These are phyloP conservation scores for Temnothorax nylanderi DNA, from an alignment of 1,140 invertebrate genomes.

Conservation along the genomic window DNA sequence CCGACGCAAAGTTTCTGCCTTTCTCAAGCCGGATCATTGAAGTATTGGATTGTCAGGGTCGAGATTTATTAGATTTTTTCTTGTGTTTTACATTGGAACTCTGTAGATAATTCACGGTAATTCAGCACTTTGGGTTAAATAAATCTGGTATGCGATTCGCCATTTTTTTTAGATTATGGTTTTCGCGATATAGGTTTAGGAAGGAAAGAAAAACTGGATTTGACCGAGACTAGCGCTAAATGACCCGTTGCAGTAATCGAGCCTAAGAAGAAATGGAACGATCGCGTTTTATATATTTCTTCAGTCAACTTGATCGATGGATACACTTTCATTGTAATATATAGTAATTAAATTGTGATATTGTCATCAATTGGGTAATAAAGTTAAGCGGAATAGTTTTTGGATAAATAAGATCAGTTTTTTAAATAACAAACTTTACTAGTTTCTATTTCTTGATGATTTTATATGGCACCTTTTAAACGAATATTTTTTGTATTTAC, in stretches of 20 bases:
- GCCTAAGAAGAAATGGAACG: neutral
- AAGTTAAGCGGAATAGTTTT: neutral
- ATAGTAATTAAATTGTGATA: neutral
- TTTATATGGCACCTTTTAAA: neutral
- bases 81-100: neutral
- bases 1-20: slow-evolving; percentile 33
- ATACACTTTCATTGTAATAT: neutral
- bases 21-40: neutral
- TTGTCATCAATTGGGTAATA: neutral
- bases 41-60: slow-evolving; percentile 27
- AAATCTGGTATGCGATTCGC: neutral
- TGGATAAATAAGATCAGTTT: neutral
- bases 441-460: neutral
- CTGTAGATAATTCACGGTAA: neutral
- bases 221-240: neutral
- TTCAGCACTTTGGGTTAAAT: neutral
- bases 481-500: neutral
- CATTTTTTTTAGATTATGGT: neutral
- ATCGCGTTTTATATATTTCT: neutral
- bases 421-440: neutral
- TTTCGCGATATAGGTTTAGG: neutral
- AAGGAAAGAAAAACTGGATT: neutral
- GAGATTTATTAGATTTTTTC: slow-evolving; percentile 32
- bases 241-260: neutral
- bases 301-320: neutral